Conservation (phyloP, 2,888 invertebrate species). For the Epinotia brunnichana region DNA sequence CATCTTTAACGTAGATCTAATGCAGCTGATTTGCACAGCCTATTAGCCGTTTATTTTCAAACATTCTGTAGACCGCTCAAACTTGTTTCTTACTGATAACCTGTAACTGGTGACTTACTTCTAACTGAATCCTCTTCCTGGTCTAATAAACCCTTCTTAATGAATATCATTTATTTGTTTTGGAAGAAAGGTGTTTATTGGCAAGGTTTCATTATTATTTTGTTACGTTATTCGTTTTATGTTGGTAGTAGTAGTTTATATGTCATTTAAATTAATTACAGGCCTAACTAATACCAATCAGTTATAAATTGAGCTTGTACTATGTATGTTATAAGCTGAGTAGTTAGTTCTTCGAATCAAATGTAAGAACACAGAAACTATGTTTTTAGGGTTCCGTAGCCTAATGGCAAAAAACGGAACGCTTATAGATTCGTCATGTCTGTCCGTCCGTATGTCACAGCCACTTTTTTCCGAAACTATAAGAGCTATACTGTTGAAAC, state of each 20-base stretch:
- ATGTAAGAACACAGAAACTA: not conserved
- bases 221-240: not conserved
- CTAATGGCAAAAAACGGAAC: too few species aligned
- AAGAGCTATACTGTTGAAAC: too few species aligned
- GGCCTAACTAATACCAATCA: not conserved
- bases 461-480: too few species aligned
- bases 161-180: not conserved
- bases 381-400: too few species aligned
- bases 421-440: too few species aligned
- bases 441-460: too few species aligned
- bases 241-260: not conserved
- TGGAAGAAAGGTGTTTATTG: not conserved
- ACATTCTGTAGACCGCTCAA: constrained; percentile 31
- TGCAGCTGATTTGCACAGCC: constrained; percentile 18
- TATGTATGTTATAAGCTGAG: not conserved
- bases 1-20: not conserved
- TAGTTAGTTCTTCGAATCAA: not conserved
- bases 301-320: not conserved
- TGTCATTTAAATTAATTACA: not conserved
- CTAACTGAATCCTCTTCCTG: constrained; percentile 16
- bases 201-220: not conserved
- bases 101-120: constrained; percentile 23
- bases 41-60: constrained; percentile 31
- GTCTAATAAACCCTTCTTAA: constrained; percentile 4
- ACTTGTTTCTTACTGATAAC: constrained; percentile 31